These are phyloP conservation scores for Caradrina kadenii DNA, from an alignment of 2,888 invertebrate species.

Conservation along the genomic window DNA sequence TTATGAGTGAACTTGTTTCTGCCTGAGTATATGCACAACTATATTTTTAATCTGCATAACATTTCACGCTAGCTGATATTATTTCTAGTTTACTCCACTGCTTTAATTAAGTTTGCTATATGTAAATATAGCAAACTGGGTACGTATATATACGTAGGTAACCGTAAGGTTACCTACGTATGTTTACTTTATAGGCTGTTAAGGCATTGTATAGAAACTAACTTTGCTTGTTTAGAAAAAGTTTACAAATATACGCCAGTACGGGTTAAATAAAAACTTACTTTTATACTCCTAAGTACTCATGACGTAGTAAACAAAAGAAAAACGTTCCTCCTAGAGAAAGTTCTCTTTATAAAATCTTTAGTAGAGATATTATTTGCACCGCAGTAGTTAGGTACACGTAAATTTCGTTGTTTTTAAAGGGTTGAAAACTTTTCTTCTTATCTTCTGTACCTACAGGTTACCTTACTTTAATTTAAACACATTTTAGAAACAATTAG, in stretches of 20 bases:
- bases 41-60: constrained; percentile 23
- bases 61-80: constrained; percentile 14
- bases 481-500: background rate
- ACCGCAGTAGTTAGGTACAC: background rate
- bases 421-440: background rate
- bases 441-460: background rate
- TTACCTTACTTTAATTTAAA: background rate
- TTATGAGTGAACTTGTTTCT: background rate
- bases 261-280: constrained; percentile 10
- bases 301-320: constrained; percentile 2
- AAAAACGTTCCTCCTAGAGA: background rate
- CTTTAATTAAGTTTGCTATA: constrained; percentile 5
- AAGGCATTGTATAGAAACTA: background rate
- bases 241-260: constrained; percentile 18
- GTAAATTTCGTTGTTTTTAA: background rate
- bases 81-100: constrained; percentile 20
- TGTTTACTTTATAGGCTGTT: constrained; percentile 3
- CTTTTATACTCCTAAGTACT: background rate
- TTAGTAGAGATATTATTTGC: background rate
- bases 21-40: background rate
- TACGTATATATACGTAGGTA: no score
- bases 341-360: background rate
- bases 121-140: no score
- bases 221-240: constrained; percentile 24
- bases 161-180: background rate